Conservation (phyloP, 2,888 invertebrate genomes). For the Stenotaenia linearis region DNA sequence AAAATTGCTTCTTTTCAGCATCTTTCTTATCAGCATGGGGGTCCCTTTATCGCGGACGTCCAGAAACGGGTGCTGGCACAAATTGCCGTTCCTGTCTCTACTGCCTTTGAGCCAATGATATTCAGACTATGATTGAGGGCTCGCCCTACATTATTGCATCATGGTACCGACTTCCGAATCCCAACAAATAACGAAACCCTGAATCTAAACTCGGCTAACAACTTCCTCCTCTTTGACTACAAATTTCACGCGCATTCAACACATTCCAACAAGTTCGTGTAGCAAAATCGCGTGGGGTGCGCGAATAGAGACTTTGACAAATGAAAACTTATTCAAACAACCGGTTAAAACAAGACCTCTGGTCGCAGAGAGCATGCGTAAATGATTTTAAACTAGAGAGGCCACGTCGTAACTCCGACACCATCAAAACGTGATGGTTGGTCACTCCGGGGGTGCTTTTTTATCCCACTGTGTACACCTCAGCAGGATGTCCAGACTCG, state of each 20-base stretch:
- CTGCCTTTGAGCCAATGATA: conserved; percentile 17
- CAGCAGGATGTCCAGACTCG: background rate
- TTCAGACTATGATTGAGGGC: background rate
- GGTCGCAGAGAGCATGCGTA: background rate
- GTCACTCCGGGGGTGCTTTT: conserved; percentile 11
- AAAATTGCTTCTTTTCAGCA: conserved; percentile 9
- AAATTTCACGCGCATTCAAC: background rate
- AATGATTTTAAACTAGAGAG: conserved; percentile 2
- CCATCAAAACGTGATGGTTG: conserved; percentile 1
- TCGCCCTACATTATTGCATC: background rate
- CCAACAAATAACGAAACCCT: background rate
- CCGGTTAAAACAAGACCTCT: background rate
- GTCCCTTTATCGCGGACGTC: conserved; percentile 2
- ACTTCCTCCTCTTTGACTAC: background rate
- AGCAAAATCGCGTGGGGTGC: background rate
- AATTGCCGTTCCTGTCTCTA: background rate
- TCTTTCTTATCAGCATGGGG: background rate
- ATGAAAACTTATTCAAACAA: conserved; percentile 11
- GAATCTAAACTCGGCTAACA: background rate
- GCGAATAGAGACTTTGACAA: background rate
- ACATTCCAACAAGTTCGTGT: background rate
- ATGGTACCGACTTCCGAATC: background rate
- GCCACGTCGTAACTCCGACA: background rate
- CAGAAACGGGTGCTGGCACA: background rate
- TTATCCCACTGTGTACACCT: conserved; percentile 12